phyloP scores from a whole-genome alignment of 2,113 vertebrate species.

The Malurus alboscapulatus region DNA sequence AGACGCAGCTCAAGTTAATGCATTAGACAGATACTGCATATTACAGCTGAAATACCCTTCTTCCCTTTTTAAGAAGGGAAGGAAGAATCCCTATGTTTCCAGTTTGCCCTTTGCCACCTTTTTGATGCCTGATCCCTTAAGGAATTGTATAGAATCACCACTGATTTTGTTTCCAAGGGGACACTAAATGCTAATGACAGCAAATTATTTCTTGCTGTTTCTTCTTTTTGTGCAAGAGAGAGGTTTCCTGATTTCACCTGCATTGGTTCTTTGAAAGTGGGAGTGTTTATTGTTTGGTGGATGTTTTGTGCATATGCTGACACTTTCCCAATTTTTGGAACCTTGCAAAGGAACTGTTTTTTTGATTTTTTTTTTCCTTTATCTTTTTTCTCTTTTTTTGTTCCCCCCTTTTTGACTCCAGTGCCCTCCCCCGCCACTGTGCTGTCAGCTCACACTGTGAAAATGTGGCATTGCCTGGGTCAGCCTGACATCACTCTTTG shows the following conservation, averaged over 20 bases:
- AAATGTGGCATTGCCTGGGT: neutral
- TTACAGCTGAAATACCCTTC: neutral
- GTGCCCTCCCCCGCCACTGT: too few relatives aligned
- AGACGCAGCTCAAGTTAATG: neutral
- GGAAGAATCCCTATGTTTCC: neutral
- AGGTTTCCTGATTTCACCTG: neutral
- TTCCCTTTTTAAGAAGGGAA: neutral
- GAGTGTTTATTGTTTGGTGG: neutral
- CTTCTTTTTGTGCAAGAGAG: neutral
- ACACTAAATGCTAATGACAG: neutral
- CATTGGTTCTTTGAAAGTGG: neutral
- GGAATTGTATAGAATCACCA: neutral
- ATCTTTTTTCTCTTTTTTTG: neutral
- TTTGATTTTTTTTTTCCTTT: too few relatives aligned
- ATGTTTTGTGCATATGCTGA: neutral
- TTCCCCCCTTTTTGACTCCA: accelerated
- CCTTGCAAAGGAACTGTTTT: neutral
- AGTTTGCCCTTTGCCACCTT: neutral
- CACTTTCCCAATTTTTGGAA: neutral
- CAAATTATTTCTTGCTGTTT: neutral
- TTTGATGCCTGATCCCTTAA: neutral
- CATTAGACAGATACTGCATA: neutral
- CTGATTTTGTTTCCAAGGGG: neutral
- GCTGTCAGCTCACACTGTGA: neutral
- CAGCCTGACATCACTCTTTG: neutral